Evolutionary conservation across 2,797 vertebrate genomes (phyloP).

Genomic region (Urosaurus nigricauda): DNA sequence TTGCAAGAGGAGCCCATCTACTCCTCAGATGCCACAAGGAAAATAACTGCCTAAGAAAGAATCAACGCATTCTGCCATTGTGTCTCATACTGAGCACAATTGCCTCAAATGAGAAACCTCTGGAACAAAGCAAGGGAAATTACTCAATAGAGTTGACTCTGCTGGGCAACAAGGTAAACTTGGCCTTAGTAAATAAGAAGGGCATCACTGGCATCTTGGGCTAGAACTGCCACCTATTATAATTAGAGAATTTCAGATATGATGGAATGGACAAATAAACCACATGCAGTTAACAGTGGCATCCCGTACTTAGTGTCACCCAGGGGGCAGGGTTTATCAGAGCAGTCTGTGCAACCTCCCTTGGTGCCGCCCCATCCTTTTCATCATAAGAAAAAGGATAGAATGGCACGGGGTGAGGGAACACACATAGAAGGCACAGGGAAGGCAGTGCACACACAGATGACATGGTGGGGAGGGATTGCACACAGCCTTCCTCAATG

Average conservation of each 20-base stretch:
- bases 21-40: background rate
- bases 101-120: background rate
- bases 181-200: background rate
- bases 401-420: too few relatives aligned
- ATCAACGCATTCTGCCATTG: background rate
- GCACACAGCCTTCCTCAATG: too few relatives aligned
- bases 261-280: background rate
- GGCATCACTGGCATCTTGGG: background rate
- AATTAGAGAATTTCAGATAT: background rate
- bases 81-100: background rate
- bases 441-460: too few relatives aligned
- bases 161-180: background rate
- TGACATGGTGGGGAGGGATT: too few relatives aligned
- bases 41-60: background rate
- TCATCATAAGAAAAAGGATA: too few relatives aligned
- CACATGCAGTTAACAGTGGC: background rate
- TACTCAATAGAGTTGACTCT: background rate
- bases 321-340: too few relatives aligned
- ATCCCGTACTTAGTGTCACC: too few relatives aligned
- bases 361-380: too few relatives aligned
- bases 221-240: background rate
- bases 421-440: too few relatives aligned
- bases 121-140: background rate
- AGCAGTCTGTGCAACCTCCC: too few relatives aligned
- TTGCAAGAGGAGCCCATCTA: background rate